A percentile compares a stretch with the other conserved stretches of the same genome.
Evolutionary conservation across 2,797 vertebrate species (phyloP).

Genomic region (Crocodylus rhombifer): DNA sequence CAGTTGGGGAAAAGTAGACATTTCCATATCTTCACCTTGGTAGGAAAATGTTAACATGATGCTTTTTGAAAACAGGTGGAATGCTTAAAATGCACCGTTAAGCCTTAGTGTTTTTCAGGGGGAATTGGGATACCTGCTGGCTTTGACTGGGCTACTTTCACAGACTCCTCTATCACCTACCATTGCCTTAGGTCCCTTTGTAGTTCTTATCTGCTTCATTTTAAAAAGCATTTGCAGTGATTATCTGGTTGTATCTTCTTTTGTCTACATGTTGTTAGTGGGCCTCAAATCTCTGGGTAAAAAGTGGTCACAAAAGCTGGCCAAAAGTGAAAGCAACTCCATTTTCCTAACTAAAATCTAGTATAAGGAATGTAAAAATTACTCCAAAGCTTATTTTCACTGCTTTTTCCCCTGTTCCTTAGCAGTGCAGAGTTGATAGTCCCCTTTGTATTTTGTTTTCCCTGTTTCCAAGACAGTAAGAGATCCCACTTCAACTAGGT

Average conservation of each 20-base stretch:
- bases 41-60: no score
- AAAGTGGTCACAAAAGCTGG: neutral
- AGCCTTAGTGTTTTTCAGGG: neutral
- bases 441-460: neutral
- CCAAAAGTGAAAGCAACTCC: neutral
- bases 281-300: neutral
- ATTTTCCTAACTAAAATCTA: neutral
- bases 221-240: neutral
- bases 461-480: no score
- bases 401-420: neutral
- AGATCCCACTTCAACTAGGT: neutral
- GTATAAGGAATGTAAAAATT: neutral
- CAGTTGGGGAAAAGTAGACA: neutral
- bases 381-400: neutral
- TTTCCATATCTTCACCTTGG: neutral
- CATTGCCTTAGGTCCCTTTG: neutral
- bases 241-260: neutral
- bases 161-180: neutral
- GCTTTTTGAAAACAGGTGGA: neutral
- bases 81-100: neutral
- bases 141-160: neutral
- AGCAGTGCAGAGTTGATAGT: neutral
- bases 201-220: neutral
- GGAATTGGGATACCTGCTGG: neutral
- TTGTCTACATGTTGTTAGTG: neutral